Evolutionary conservation across 2,888 invertebrate genomes (phyloP), one percentile per base, ranked within the genome.

Genomic region (Parascotia fuliginaria): DNA sequence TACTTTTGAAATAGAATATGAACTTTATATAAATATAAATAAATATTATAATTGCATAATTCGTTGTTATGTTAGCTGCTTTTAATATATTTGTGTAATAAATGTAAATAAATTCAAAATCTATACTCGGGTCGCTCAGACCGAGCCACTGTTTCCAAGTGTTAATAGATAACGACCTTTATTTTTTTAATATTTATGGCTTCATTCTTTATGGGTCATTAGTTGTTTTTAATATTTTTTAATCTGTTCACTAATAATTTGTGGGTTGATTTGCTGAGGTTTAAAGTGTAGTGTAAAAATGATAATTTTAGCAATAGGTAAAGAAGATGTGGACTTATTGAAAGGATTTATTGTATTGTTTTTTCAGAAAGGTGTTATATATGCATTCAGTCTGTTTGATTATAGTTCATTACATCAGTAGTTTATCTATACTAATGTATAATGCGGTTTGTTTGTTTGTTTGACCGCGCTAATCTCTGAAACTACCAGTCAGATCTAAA

Each of bases 61-160:
- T 16, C n/a, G n/a, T n/a, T n/a, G n/a, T n/a, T n/a, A n/a, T n/a
- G n/a, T n/a, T n/a, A n/a, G n/a, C n/a, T n/a, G n/a, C n/a, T n/a
- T n/a, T n/a, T n/a, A n/a, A n/a, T n/a, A n/a, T n/a, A n/a, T n/a
- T n/a, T n/a, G n/a, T n/a, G n/a, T n/a, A n/a, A n/a, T 76, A 75
- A 78, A 81, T 68, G 71, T 75, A 70, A 76, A 87, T 89, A 87
- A 86, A 87, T 89, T 85, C 62, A 72, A 80, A 86, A 85, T 81
- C 86, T 82, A 84, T 85, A 81, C 75, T 68, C 58, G 69, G 75
- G 76, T 80, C 79, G 76, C 70, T 77, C 59, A 56, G 77, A 65
- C 70, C 76, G 55, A 73, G 84, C 87, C 86, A 85, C 86, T 73
- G 89, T 82, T 83, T 77, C 79, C 75, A 75, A 78, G 87, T 89